Evolutionary conservation across 53 echinoderm and acorn worm genomes (phyloP), one percentile per base, ranked within the genome.

Genomic region (Antedon mediterranea): DNA sequence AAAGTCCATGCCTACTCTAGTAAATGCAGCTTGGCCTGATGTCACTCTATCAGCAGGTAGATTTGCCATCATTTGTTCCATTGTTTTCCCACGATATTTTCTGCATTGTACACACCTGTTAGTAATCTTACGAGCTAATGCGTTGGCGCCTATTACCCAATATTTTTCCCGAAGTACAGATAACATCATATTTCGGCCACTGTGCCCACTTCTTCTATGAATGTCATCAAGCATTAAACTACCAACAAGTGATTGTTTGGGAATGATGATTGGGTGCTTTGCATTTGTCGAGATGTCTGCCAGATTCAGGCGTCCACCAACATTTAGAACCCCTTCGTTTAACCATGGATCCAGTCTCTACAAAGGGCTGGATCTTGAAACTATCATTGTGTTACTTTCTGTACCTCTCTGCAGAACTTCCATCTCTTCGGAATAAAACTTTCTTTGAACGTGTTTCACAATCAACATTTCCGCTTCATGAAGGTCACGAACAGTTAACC

Each of bases 251-350:
- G 34, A 31, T 3, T 77, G 74, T 42, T 74, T 80, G 28, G 86
- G 89, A 30, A 84, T 15, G 26, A 83, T 89, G 13, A 71, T 74
- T 30, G 80, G 89, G 29, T 37, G 43, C 33, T 86, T 86, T 20
- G 72, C 74, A 7, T 71, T 29, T 11, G 32, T 31, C 15, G 33
- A 15, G 20, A 73, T 73, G 30, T 30, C 31, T 28, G 74, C 30
- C 28, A 3, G 31, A 23, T 29, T 32, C 3, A 73, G 74, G 26
- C 84, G 78, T 14, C 84, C 84, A 78, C 84, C 78, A 23, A 83
- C 26, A 26, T 77, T 78, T 71, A 83, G 32, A n/a, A 83, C 14
- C 3, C 84, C 78, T 20, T 73, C 74, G 28, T 78, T 78, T 23
- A 78, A 32, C 28, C 18, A 11, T 31, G 83, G 83, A 78, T 84